Evolutionary conservation across 2,113 vertebrate species (phyloP).

Genomic region (Thamnophis sirtalis): DNA sequence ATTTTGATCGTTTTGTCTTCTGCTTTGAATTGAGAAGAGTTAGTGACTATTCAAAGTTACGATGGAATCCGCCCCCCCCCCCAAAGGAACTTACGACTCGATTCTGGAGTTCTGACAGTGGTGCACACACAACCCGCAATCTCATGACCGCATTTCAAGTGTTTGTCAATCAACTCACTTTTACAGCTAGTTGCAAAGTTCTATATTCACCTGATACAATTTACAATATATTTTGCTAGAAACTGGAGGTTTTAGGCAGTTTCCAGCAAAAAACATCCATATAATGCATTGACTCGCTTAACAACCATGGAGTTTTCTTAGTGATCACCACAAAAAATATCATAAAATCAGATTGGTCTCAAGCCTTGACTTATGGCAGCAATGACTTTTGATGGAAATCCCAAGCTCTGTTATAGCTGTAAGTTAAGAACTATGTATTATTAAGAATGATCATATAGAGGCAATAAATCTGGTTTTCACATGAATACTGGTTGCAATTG

Average conservation of each 20-base stretch:
- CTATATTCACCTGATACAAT: not conserved
- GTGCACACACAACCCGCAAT: not conserved
- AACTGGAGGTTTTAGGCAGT: not conserved
- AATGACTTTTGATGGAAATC: too few relatives aligned
- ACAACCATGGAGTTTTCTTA: too few relatives aligned
- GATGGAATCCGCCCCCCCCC: not conserved
- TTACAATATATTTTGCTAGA: not conserved
- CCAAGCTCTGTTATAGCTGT: too few relatives aligned
- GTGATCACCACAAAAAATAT: too few relatives aligned
- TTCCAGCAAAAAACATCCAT: not conserved
- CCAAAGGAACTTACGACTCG: not conserved
- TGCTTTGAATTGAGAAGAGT: not conserved
- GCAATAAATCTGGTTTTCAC: not conserved
- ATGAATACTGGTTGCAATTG: not conserved
- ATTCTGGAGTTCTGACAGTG: not conserved
- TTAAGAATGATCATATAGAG: not conserved
- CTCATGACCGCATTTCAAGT: not conserved
- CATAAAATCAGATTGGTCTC: too few relatives aligned
- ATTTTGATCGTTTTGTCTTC: not conserved
- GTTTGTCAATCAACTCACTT: not conserved
- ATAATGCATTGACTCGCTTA: too few relatives aligned
- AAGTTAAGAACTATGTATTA: not conserved
- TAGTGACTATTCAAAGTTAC: not conserved
- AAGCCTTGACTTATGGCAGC: too few relatives aligned
- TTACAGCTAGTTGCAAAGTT: not conserved